Evolutionary conservation across 2,797 vertebrate species (phyloP).

Genomic region (Acanthis flammea): DNA sequence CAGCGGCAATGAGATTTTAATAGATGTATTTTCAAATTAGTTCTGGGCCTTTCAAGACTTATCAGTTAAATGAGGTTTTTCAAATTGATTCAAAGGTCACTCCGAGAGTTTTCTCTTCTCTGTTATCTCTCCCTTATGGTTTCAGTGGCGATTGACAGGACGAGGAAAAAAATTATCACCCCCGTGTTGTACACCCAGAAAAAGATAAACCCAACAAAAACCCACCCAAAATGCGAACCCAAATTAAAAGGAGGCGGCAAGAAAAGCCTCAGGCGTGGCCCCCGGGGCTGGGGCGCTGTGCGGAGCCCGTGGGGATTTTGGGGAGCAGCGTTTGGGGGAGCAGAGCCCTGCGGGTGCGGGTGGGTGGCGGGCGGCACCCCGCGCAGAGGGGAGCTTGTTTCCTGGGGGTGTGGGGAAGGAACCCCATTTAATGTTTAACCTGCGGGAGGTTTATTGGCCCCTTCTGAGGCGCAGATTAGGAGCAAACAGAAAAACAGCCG

Average conservation of each 20-base stretch:
- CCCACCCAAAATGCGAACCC: neutral
- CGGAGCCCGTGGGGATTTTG: rapidly evolving
- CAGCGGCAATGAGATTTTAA: slow-evolving; percentile 74
- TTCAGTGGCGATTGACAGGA: slow-evolving; percentile 17
- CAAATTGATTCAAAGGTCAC: slow-evolving; percentile 79
- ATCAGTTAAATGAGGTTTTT: slow-evolving; percentile 77
- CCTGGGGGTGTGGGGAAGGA: neutral
- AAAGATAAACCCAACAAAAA: neutral
- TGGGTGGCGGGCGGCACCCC: neutral
- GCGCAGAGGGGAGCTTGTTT: neutral
- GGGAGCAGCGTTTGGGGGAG: rapidly evolving
- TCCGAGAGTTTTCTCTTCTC: slow-evolving; percentile 41
- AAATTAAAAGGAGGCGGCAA: neutral
- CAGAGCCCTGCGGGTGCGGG: neutral
- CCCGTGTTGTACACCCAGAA: neutral
- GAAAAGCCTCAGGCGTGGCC: neutral
- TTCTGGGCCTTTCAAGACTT: slow-evolving; percentile 76
- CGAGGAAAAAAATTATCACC: neutral
- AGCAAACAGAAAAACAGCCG: slow-evolving; percentile 37
- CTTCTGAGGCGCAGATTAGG: neutral
- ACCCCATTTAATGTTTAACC: slow-evolving; percentile 55
- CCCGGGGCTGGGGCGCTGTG: neutral
- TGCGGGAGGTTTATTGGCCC: slow-evolving; percentile 40
- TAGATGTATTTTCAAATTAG: slow-evolving; percentile 73
- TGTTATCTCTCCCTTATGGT: slow-evolving; percentile 57